These are phyloP conservation scores for Rhombomys opimus DNA, from an alignment of 2,113 vertebrate species.

Conservation along the genomic window DNA sequence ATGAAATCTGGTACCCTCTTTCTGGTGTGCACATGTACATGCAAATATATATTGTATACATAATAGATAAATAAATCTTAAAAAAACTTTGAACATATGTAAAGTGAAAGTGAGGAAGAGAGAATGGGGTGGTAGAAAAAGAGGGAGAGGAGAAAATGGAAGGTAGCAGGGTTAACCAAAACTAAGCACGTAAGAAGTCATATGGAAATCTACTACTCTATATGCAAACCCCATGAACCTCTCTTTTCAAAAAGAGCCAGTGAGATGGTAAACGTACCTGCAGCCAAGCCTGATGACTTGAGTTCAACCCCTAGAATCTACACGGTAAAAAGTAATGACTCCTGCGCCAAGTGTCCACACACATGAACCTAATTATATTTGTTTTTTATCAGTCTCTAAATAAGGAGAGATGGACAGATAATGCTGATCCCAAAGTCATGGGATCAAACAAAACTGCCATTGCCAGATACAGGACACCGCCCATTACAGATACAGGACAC, in stretches of 20 bases:
- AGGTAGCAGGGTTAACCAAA: background rate
- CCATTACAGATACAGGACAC: background rate
- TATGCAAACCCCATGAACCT: background rate
- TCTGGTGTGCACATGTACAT: too few relatives aligned
- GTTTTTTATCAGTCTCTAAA: background rate
- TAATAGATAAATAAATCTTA: background rate
- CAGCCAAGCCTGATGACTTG: background rate
- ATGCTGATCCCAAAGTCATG: background rate
- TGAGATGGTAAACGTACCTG: background rate
- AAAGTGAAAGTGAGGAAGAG: background rate
- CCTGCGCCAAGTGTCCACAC: background rate
- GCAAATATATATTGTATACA: too few relatives aligned
- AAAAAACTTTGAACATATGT: background rate
- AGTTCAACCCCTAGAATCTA: background rate
- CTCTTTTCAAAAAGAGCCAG: background rate
- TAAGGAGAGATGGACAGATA: background rate
- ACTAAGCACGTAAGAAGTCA: background rate
- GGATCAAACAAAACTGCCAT: background rate
- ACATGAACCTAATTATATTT: background rate
- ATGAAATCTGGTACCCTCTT: too few relatives aligned
- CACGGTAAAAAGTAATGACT: background rate
- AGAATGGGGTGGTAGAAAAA: background rate
- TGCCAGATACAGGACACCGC: background rate
- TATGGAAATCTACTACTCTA: background rate
- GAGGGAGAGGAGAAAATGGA: background rate